Base-by-base conservation (phyloP, 2,113 vertebrate species). In the Himantopus leucocephalus region DNA sequence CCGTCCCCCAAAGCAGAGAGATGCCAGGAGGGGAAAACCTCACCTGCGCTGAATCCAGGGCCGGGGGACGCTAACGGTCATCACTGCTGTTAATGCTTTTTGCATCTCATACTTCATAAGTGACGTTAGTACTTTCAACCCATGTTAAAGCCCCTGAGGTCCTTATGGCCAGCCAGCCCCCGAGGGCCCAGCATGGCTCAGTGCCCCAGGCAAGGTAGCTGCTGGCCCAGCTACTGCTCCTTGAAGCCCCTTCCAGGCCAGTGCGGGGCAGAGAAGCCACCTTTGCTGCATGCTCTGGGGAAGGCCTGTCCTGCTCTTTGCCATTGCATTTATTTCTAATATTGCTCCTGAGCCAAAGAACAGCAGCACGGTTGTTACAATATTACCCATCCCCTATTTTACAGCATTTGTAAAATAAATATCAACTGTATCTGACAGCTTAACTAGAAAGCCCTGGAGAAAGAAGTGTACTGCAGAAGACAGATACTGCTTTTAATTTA, bases 151-250 rank as follows among this genome's bases (percentile, higher is more conserved):
- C 47, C 39, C 27, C n/a, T 3, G 24, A 41, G 15, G 15, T 59
- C 32, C n/a, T 10, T 1, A 1, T 0, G 5, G 20, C 56, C 1
- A 0, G 22, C 9, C 9, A 23, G 56, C 13, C 11, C 10, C 16
- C 9, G 37, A 9, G 13, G 23, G 24, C 39, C 50, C 58, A 35
- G 14, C 60, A 19, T 2, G 1, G 24, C 26, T 34, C 27, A 8
- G 32, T 29, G 32, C 8, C 24, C 37, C 12, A 21, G 43, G 50
- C 35, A 21, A 6, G 0, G 12, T 3, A 21, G 20, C 14, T 90
- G 34, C 63, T 73, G n/a, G 47, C 37, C 52, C 62, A 56, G 5
- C 22, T 48, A 2, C 34, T 47, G 4, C 26, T 35, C 50, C 37
- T 5, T 30, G 37, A 48, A 52, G 41, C 12, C 21, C 73, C 24